These are phyloP conservation scores for Xenopus borealis DNA, from an alignment of 2,113 vertebrate genomes.

Conservation along the genomic window DNA sequence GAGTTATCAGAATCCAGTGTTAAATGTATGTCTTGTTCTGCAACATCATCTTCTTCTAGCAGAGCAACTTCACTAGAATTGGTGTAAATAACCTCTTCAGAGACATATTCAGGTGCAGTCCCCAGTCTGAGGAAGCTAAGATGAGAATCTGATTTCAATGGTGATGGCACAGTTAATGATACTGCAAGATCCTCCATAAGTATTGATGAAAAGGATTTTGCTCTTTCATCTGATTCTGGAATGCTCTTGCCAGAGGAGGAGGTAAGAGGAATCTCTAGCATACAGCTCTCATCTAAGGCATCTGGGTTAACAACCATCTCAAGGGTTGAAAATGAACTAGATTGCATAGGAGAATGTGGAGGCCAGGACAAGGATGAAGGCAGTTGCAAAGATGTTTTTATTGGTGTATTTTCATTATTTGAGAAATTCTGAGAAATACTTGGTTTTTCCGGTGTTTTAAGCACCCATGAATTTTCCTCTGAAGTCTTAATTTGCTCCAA, in stretches of 20 bases:
- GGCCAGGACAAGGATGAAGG: conserved; percentile 71
- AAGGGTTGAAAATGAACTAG: conserved; percentile 62
- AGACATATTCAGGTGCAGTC: conserved; percentile 63
- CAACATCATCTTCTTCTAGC: conserved; percentile 83
- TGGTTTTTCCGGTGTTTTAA: conserved; percentile 80
- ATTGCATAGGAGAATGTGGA: conserved; percentile 66
- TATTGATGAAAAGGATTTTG: conserved; percentile 72
- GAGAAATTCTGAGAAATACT: conserved; percentile 57
- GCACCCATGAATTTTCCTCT: conserved; percentile 73
- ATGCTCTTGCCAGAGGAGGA: conserved; percentile 55
- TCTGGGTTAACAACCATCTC: conserved; percentile 75
- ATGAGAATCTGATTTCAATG: conserved; percentile 91
- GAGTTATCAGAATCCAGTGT: conserved; percentile 92
- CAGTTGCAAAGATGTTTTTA: conserved; percentile 62
- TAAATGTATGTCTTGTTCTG: conserved; percentile 91
- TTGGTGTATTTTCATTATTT: conserved; percentile 60
- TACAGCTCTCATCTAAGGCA: conserved; percentile 88
- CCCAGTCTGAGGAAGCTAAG: conserved; percentile 87
- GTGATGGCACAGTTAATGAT: conserved; percentile 92
- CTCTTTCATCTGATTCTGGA: conserved; percentile 53
- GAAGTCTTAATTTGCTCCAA: conserved; percentile 67
- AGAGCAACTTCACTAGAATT: conserved; percentile 87
- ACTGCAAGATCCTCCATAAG: conserved; percentile 91
- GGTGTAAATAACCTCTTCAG: conserved; percentile 80
- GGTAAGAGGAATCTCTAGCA: conserved; percentile 82